Evolutionary conservation across 2,888 invertebrate genomes (phyloP), one percentile per base, ranked within the genome.

Genomic region (Lasioglossum vierecki): DNA sequence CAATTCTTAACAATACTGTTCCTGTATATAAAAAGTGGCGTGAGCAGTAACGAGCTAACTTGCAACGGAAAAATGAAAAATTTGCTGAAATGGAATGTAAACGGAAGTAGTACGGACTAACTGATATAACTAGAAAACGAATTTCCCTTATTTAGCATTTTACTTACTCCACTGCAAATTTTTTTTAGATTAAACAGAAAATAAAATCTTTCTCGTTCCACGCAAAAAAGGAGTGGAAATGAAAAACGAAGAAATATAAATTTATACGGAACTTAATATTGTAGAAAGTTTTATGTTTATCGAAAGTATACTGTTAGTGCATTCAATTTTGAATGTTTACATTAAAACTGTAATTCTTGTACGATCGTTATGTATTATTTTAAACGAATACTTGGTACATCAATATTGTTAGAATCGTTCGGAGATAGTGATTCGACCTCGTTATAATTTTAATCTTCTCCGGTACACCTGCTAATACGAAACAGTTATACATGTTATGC

Each of bases 41-140:
- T n/a, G n/a, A 3, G n/a, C 57, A n/a, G 11, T 57, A 57, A 57
- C 4, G 57, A 57, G n/a, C n/a, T n/a, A 57, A 57, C n/a, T 9
- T n/a, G 57, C 9, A n/a, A 11, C n/a, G 11, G n/a, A 26, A n/a
- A 53, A n/a, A n/a, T 11, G n/a, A 57, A n/a, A n/a, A 53, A n/a
- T n/a, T n/a, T 53, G n/a, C 53, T 53, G 53, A 53, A n/a, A 53
- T n/a, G 53, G 53, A 53, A 53, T 53, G 53, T n/a, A 53, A 53
- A n/a, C 53, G 53, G 53, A n/a, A 53, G n/a, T 57, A 57, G 57
- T 57, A 57, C n/a, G 11, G 22, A n/a, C n/a, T n/a, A 57, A 57
- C n/a, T 57, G n/a, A 57, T 57, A 57, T n/a, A 57, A 57, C n/a
- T n/a, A 26, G 57, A 57, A 53, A n/a, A 9, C 22, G 53, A 49